Evolutionary conservation across 2,113 vertebrate species (phyloP).

Genomic region (Chionomys nivalis): DNA sequence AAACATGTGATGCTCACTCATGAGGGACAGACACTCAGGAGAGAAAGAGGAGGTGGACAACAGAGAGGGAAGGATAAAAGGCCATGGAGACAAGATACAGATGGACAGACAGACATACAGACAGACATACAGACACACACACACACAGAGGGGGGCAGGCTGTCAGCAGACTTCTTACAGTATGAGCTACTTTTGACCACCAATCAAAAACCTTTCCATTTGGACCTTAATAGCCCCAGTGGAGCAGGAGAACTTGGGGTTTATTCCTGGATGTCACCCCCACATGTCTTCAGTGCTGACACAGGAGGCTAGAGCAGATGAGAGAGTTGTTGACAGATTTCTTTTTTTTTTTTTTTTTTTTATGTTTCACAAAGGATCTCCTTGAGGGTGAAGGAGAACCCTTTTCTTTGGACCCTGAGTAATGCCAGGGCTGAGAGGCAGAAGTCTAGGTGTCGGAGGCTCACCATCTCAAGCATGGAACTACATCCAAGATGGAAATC

Average conservation of each 20-base stretch:
- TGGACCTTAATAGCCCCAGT: fast-evolving
- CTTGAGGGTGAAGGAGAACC: neutral
- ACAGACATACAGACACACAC: neutral
- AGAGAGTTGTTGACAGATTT: neutral
- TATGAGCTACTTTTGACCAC: neutral
- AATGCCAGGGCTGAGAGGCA: neutral
- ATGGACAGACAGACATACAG: neutral
- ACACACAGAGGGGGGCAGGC: too few relatives aligned
- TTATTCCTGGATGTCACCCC: neutral
- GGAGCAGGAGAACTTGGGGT: too few relatives aligned
- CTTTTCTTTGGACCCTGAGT: neutral
- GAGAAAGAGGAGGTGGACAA: neutral
- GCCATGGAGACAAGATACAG: neutral
- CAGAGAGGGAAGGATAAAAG: neutral
- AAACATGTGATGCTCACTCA: fast-evolving
- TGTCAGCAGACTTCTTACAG: neutral
- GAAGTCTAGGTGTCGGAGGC: neutral
- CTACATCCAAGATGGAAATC: neutral
- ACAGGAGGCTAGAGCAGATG: fast-evolving
- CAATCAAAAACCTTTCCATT: neutral
- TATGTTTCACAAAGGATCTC: neutral
- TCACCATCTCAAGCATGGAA: neutral
- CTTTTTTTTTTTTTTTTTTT: neutral
- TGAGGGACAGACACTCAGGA: fast-evolving
- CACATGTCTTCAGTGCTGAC: fast-evolving